Evolutionary conservation across 2,888 invertebrate species (phyloP).

Genomic region (Celastrina argiolus): DNA sequence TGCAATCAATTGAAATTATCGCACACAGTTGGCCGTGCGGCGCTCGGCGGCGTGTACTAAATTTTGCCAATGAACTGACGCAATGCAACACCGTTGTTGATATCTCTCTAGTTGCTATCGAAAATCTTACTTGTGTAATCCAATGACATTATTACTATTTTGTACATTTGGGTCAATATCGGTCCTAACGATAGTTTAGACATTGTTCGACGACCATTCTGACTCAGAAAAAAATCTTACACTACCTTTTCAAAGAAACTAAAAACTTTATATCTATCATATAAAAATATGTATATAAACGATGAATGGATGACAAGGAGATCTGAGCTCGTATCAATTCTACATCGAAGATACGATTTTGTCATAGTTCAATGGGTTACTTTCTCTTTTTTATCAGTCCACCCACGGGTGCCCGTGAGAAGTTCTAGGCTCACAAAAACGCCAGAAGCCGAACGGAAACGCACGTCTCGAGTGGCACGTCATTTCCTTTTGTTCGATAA

Average conservation of each 20-base stretch:
- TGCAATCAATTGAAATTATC: constrained; percentile 40
- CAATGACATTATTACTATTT: constrained; percentile 9
- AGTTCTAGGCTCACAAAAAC: constrained; percentile 50
- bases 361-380: constrained; percentile 48
- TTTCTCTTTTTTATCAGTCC: constrained; percentile 52
- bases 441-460: constrained; percentile 66
- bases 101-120: constrained; percentile 45
- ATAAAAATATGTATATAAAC: neutral
- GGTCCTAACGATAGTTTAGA: neutral
- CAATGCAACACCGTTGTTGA: constrained; percentile 50
- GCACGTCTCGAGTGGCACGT: constrained; percentile 60
- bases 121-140: constrained; percentile 37
- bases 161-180: constrained; percentile 11
- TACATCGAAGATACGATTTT: constrained; percentile 10
- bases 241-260: neutral
- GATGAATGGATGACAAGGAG: neutral
- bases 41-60: constrained; percentile 47
- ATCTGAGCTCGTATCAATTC: neutral
- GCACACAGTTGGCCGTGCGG: constrained; percentile 38
- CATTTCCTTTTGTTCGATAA: constrained; percentile 66
- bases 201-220: neutral
- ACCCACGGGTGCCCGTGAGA: constrained; percentile 58
- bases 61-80: constrained; percentile 56
- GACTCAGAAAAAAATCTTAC: neutral
- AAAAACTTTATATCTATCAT: neutral